Percentiles rank a stretch among this genome's conserved stretches.
Conservation (phyloP, 2,113 vertebrate species). For the Myxocyprinus asiaticus region DNA sequence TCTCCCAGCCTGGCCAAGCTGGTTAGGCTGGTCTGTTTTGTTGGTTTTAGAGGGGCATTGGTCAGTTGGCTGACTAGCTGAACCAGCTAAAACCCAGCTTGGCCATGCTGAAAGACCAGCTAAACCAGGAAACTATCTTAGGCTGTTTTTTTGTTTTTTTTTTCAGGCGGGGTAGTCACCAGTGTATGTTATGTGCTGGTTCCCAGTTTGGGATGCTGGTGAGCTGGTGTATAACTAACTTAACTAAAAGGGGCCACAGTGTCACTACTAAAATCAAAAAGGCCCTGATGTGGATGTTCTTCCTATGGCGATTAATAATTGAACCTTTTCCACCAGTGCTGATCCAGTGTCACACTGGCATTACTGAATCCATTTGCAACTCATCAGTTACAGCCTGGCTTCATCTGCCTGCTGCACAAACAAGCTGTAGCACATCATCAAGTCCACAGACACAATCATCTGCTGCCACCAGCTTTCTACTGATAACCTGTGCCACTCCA, state of each 20-base stretch:
- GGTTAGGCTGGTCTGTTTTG: too few relatives aligned
- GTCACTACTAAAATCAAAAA: constrained; percentile 1
- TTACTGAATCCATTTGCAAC: constrained; percentile 28
- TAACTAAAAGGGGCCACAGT: neutral
- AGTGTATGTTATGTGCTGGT: too few relatives aligned
- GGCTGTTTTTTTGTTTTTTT: too few relatives aligned
- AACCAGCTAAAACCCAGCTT: too few relatives aligned
- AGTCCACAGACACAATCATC: neutral
- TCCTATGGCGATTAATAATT: constrained; percentile 1
- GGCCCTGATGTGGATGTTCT: neutral
- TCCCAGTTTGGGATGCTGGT: too few relatives aligned
- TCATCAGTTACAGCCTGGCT: constrained; percentile 30
- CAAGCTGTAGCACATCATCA: constrained; percentile 1
- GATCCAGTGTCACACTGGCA: constrained; percentile 33
- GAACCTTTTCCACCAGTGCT: constrained; percentile 34
- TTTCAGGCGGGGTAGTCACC: too few relatives aligned
- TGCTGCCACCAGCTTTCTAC: neutral
- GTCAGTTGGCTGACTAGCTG: too few relatives aligned
- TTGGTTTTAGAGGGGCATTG: too few relatives aligned
- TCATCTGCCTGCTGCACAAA: constrained; percentile 19
- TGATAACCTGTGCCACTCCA: constrained; percentile 16
- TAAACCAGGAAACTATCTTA: too few relatives aligned
- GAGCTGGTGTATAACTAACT: too few relatives aligned
- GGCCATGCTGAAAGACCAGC: too few relatives aligned
- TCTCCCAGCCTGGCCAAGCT: too few relatives aligned